phyloP scores from a whole-genome alignment of 2,888 invertebrate species.

The Gastrophysa polygoni region DNA sequence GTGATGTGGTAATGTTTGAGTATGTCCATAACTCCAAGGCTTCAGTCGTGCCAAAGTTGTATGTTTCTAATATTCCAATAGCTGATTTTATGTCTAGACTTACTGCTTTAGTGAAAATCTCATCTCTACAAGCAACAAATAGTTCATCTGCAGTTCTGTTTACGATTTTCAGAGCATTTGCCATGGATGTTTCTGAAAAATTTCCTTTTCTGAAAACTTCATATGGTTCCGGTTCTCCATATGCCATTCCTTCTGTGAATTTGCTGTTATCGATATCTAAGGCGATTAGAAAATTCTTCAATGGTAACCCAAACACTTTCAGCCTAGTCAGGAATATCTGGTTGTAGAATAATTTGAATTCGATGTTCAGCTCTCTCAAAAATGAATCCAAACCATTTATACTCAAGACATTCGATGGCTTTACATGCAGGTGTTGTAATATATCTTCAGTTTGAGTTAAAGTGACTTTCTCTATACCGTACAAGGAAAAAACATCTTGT shows the following conservation, averaged over 20 bases:
- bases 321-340: constrained; percentile 11
- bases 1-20: constrained; percentile 9
- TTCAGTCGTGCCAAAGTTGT: constrained; percentile 13
- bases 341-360: constrained; percentile 18
- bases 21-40: constrained; percentile 19
- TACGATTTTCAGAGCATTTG: constrained; percentile 8
- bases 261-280: constrained; percentile 12
- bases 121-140: constrained; percentile 16
- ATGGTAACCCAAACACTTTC: constrained; percentile 14
- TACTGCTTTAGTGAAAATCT: background rate
- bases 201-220: constrained; percentile 24
- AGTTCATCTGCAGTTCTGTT: constrained; percentile 17
- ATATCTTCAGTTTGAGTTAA: constrained; percentile 12
- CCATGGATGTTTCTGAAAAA: constrained; percentile 6
- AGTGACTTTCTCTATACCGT: constrained; percentile 12
- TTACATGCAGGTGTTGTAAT: constrained; percentile 16
- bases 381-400: constrained; percentile 11
- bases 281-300: constrained; percentile 18
- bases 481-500: constrained; percentile 21
- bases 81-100: background rate
- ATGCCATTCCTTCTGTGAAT: constrained; percentile 24
- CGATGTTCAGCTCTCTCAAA: constrained; percentile 13
- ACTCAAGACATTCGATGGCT: constrained; percentile 13
- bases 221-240: constrained; percentile 19
- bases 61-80: constrained; percentile 1